Conservation (phyloP, 1,140 invertebrate genomes). For the Probaryconus sp. region DNA sequence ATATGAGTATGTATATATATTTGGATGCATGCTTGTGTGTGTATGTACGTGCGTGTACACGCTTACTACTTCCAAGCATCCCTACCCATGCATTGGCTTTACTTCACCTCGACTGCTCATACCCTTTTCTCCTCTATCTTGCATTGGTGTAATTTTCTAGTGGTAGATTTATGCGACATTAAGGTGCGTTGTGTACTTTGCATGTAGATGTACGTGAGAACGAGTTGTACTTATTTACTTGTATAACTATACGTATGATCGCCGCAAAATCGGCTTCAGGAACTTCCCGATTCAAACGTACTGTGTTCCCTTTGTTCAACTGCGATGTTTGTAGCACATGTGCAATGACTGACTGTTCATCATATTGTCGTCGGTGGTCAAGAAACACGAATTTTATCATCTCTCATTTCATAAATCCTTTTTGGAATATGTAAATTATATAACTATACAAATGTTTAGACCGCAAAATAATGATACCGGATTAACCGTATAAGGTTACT, state of each 20-base stretch:
- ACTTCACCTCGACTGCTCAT: constrained; percentile 56
- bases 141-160: constrained; percentile 79
- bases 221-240: constrained; percentile 40
- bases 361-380: no score
- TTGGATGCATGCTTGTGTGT: constrained; percentile 38
- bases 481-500: no score
- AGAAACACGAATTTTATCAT: no score
- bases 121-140: constrained; percentile 70
- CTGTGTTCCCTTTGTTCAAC: constrained; percentile 67
- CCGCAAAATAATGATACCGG: no score
- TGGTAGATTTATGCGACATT: constrained; percentile 78
- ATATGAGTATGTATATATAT: constrained; percentile 38
- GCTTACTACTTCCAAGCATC: constrained; percentile 55
- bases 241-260: constrained; percentile 32
- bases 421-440: no score
- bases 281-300: constrained; percentile 59
- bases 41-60: constrained; percentile 36
- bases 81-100: constrained; percentile 42
- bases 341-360: background rate
- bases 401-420: no score
- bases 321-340: background rate
- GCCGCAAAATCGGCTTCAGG: constrained; percentile 20
- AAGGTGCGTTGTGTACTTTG: constrained; percentile 76
- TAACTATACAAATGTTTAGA: no score
- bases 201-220: constrained; percentile 45